Evolutionary conservation across 2,888 invertebrate genomes (phyloP).

Genomic region (Eulithis prunata): DNA sequence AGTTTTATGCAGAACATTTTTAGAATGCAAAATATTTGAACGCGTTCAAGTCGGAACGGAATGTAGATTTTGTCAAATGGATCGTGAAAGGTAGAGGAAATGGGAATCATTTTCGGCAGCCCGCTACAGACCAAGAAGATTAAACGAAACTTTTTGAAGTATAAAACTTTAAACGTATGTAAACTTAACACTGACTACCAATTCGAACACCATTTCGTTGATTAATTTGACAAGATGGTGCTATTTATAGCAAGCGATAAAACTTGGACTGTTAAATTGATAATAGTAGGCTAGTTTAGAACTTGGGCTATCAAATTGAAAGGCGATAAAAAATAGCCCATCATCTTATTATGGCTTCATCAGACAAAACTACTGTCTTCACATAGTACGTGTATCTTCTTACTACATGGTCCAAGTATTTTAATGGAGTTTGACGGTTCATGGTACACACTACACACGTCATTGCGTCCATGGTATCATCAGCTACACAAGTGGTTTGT

Average conservation of each 20-base stretch:
- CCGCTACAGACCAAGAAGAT: too few species aligned
- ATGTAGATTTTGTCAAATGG: constrained; percentile 29
- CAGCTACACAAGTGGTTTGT: constrained; percentile 10
- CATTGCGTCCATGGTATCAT: constrained; percentile 49
- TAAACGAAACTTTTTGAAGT: not conserved
- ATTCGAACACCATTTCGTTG: constrained; percentile 13
- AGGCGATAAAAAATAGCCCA: constrained; percentile 33
- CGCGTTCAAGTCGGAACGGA: constrained; percentile 29
- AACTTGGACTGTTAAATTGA: constrained; percentile 27
- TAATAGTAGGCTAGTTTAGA: constrained; percentile 22
- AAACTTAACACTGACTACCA: not conserved
- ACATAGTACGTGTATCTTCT: constrained; percentile 12
- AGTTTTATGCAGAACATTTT: constrained; percentile 47
- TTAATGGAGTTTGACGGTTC: constrained; percentile 71
- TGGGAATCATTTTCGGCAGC: not conserved
- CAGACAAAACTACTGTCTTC: constrained; percentile 37
- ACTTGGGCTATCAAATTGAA: constrained; percentile 32
- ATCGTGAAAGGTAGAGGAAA: constrained; percentile 5
- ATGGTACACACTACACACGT: constrained; percentile 46
- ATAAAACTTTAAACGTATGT: not conserved
- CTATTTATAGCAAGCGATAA: constrained; percentile 18
- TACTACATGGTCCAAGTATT: constrained; percentile 52
- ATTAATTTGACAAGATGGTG: constrained; percentile 17
- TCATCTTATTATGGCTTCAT: constrained; percentile 43
- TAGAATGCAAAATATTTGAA: constrained; percentile 40